Percentiles rank a stretch among this genome's conserved stretches.
phyloP scores from a whole-genome alignment of 2,113 vertebrate species.

The Cyrtonyx montezumae region DNA sequence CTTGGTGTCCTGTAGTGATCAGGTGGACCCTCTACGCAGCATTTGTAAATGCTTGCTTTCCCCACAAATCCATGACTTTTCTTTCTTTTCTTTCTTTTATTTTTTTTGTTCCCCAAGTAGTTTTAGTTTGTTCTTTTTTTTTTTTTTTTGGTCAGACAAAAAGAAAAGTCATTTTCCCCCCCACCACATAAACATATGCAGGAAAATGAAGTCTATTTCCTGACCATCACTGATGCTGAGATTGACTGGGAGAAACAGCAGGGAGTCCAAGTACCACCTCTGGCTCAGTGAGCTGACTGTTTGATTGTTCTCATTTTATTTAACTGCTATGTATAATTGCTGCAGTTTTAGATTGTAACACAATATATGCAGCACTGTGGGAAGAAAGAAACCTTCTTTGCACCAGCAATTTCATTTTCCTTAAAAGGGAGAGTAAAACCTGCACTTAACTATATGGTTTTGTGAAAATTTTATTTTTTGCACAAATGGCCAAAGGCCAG shows the following conservation, averaged over 20 bases:
- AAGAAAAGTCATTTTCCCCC: background rate
- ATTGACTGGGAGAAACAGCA: constrained; percentile 45
- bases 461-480: background rate
- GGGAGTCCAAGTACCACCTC: constrained; percentile 48
- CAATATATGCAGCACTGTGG: background rate
- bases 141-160: background rate
- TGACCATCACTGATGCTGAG: constrained; percentile 39
- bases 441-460: background rate
- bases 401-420: constrained; percentile 23
- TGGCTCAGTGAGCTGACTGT: constrained; percentile 26
- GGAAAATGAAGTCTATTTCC: background rate
- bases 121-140: background rate
- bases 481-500: rapidly evolving
- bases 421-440: background rate
- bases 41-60: background rate
- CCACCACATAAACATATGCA: background rate
- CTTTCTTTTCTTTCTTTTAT: background rate
- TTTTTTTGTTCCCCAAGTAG: background rate
- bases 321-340: constrained; percentile 57
- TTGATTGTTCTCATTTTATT: constrained; percentile 44
- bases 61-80: background rate
- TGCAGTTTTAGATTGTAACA: constrained; percentile 15
- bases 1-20: background rate
- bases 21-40: background rate
- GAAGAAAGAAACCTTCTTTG: background rate